Percentiles rank a stretch among this genome's conserved stretches.
Conservation (phyloP, 2,113 vertebrate species). For the Harpagus bidentatus region DNA sequence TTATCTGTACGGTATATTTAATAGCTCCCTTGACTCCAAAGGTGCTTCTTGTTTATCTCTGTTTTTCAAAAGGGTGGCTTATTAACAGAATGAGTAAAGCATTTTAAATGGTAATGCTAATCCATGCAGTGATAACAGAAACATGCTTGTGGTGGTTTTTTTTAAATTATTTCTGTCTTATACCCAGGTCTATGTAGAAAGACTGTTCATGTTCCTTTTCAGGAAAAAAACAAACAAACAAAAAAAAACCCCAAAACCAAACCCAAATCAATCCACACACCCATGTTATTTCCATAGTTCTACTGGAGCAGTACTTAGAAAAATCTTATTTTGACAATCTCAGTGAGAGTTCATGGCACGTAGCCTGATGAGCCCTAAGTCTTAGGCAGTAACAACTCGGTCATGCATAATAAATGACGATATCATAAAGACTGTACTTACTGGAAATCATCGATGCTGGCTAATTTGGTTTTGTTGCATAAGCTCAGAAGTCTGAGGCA, state of each 20-base stretch:
- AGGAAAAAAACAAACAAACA: background rate
- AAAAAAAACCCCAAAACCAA: background rate
- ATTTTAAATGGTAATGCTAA: background rate
- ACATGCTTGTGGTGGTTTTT: background rate
- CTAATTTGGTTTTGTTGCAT: background rate
- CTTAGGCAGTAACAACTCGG: background rate
- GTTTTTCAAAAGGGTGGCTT: background rate
- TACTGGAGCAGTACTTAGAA: background rate
- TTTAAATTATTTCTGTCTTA: background rate
- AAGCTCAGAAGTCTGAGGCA: background rate
- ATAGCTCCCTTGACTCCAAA: background rate
- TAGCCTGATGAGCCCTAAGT: background rate
- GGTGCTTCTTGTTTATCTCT: background rate
- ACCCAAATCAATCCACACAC: accelerated
- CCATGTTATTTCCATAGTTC: background rate
- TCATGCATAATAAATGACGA: background rate
- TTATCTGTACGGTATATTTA: background rate
- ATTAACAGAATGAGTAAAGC: background rate
- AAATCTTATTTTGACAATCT: accelerated
- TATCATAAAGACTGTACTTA: background rate
- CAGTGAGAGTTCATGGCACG: background rate
- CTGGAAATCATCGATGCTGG: background rate
- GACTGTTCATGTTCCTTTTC: background rate
- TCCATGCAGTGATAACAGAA: background rate
- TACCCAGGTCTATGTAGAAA: background rate